These are phyloP conservation scores for Plebejus melissa DNA, from an alignment of 2,888 invertebrate species.

Conservation along the genomic window DNA sequence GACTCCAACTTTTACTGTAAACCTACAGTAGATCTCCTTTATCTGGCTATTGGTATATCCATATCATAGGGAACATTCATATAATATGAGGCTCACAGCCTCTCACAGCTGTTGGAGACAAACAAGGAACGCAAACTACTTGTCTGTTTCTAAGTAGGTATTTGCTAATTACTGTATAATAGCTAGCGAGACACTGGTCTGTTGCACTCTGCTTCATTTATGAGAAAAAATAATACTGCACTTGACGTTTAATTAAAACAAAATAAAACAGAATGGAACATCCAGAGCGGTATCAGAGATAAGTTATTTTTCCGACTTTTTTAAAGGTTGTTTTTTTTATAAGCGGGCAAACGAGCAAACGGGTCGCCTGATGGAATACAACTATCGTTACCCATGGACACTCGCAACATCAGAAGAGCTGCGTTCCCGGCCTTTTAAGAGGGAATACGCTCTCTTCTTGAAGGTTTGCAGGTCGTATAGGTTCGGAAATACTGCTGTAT, in stretches of 20 bases:
- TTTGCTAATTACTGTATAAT: constrained; percentile 48
- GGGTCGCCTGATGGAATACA: too few relatives aligned
- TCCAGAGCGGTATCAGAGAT: not conserved
- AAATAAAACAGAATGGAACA: too few relatives aligned
- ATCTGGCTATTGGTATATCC: not conserved
- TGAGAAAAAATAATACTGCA: constrained; percentile 35
- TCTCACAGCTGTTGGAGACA: not conserved
- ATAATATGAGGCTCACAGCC: not conserved
- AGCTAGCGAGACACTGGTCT: constrained; percentile 38
- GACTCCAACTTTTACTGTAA: too few relatives aligned
- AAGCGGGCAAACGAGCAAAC: too few relatives aligned
- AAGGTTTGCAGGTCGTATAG: too few relatives aligned
- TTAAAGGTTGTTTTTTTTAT: not conserved
- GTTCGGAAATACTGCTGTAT: too few relatives aligned
- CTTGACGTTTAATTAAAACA: constrained; percentile 6
- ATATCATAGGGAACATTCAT: not conserved
- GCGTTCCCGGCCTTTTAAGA: too few relatives aligned
- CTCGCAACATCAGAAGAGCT: too few relatives aligned
- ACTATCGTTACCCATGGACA: too few relatives aligned
- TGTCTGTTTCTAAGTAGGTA: constrained; percentile 42
- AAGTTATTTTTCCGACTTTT: not conserved
- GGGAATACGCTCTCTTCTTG: too few relatives aligned
- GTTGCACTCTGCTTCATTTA: constrained; percentile 41
- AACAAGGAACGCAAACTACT: constrained; percentile 38
- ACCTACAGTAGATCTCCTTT: too few relatives aligned